Evolutionary conservation across 1,140 invertebrate species (phyloP), one percentile per base, ranked within the genome.

Genomic region (Babylonia areolata): DNA sequence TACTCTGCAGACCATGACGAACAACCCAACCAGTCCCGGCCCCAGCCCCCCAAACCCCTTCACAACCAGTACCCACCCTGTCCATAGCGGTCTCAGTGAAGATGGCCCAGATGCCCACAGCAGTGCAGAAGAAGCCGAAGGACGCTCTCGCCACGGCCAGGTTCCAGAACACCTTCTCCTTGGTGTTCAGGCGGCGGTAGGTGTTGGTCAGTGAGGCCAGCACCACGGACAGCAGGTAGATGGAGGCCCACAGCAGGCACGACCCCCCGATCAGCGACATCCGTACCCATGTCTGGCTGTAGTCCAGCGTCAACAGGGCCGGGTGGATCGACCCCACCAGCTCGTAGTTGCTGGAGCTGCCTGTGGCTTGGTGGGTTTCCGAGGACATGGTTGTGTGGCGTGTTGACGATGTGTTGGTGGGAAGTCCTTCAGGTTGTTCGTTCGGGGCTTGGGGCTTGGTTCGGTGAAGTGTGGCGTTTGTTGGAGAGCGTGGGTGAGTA

Each of bases 101-200:
- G 35, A 91, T 86, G 1, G 91, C 90, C 90, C 91, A 93, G 0
- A 86, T 54, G 11, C 91, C 92, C 20, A 92, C 64, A 6, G 89
- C 51, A 17, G 88, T 91, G 31, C 90, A 89, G 84, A 92, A 90
- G 69, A 92, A 84, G 9, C 93, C 93, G 83, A 90, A 94, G 12
- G 90, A 84, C 0, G 87, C 92, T 28, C 93, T 81, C 23, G 91
- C 90, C 0, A 94, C 86, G 3, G 93, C 90, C 42, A 94, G 82
- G 75, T 92, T 89, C 91, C 92, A 92, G 84, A 93, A 93, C 23
- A 93, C 88, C 85, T 91, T 90, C 77, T 93, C 92, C 87, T 93
- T 93, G 28, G 73, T 84, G n/a, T 86, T 85, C n/a, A 93, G 77
- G 35, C 79, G 87, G 37, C 86, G 85, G 86, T 92, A 93, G 2